These are phyloP conservation scores for Agrotis segetum DNA, from an alignment of 2,888 invertebrate genomes.

Conservation along the genomic window DNA sequence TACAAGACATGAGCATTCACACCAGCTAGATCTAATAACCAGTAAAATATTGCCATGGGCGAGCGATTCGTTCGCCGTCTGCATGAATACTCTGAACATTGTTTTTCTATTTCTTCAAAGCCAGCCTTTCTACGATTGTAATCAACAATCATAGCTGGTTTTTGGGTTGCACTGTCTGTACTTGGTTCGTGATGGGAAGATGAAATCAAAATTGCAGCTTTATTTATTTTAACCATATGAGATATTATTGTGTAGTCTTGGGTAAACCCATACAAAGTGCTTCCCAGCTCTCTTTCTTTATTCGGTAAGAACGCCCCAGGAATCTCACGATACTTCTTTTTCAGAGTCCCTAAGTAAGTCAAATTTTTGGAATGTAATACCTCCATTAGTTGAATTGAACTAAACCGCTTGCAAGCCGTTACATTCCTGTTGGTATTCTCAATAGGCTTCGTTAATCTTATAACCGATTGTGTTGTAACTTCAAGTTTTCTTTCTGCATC, in stretches of 20 bases:
- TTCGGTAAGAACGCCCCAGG: slow-evolving; percentile 16
- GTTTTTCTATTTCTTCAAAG: slow-evolving; percentile 14
- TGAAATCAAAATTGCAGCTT: slow-evolving; percentile 22
- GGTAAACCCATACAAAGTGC: slow-evolving; percentile 21
- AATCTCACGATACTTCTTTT: slow-evolving; percentile 11
- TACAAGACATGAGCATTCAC: slow-evolving; percentile 19
- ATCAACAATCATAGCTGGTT: slow-evolving; percentile 16
- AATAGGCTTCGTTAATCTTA: slow-evolving; percentile 28
- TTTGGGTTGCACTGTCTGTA: slow-evolving; percentile 2
- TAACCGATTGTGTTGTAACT: slow-evolving; percentile 3
- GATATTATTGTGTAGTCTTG: slow-evolving; percentile 16
- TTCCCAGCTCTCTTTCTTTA: slow-evolving; percentile 13
- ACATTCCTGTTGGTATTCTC: slow-evolving; percentile 29
- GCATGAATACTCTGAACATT: slow-evolving; percentile 22
- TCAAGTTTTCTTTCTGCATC: slow-evolving; percentile 15
- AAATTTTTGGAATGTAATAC: slow-evolving; percentile 19
- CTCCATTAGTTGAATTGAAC: slow-evolving; percentile 20
- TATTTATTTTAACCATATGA: slow-evolving; percentile 13
- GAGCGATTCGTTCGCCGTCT: slow-evolving; percentile 19
- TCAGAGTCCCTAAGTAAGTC: slow-evolving; percentile 14
- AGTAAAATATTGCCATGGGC: slow-evolving; percentile 22
- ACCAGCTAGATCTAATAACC: slow-evolving; percentile 17
- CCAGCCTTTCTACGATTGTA: background rate
- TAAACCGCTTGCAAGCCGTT: slow-evolving; percentile 13
- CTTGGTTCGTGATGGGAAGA: slow-evolving; percentile 23